Conservation (phyloP, 2,888 invertebrate genomes). For the Neoaliturus tenellus region DNA sequence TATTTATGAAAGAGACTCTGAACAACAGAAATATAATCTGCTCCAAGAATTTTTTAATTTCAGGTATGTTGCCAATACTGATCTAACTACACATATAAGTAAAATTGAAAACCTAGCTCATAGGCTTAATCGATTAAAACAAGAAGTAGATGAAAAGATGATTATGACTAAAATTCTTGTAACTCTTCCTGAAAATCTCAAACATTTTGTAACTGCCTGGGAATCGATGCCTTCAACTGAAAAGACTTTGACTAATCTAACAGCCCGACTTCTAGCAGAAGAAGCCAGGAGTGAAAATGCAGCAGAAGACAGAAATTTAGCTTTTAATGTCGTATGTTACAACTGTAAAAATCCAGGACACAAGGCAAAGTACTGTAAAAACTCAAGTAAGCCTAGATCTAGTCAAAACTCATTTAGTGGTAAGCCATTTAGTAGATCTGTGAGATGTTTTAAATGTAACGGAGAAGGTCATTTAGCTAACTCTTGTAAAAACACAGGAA, state of each 20-base stretch:
- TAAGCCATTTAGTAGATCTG: background rate
- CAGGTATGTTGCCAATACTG: background rate
- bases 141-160: background rate
- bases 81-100: background rate
- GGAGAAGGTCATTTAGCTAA: background rate
- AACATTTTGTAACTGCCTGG: background rate
- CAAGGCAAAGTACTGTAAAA: background rate
- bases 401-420: background rate
- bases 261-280: background rate
- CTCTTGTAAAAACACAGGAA: background rate
- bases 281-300: background rate
- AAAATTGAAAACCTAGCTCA: background rate
- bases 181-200: background rate
- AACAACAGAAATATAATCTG: background rate
- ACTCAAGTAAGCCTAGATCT: background rate
- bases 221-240: background rate
- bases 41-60: background rate
- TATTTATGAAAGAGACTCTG: background rate
- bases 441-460: constrained; percentile 15
- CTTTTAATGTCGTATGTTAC: background rate
- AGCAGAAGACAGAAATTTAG: background rate
- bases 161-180: background rate
- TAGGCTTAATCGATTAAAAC: background rate
- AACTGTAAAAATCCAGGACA: background rate
- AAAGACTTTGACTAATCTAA: background rate